Conservation (phyloP, 2,113 vertebrate genomes). For the Sitta europaea region DNA sequence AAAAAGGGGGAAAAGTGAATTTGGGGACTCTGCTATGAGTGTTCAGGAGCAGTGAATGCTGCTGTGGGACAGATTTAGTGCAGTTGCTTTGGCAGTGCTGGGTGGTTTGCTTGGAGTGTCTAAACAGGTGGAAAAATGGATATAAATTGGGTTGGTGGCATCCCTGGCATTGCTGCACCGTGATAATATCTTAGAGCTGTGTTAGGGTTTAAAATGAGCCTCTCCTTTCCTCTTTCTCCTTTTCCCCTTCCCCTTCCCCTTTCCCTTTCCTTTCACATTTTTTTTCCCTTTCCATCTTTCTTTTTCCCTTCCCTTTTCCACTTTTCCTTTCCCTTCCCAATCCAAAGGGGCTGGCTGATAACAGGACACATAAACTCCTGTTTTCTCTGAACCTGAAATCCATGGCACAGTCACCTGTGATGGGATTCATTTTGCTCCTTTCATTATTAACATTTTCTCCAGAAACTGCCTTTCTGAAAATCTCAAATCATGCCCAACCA, state of each 20-base stretch:
- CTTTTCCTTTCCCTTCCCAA: background rate
- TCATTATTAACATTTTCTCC: background rate
- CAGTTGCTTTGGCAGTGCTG: background rate
- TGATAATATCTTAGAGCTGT: background rate
- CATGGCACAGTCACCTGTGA: background rate
- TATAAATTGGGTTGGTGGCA: too few relatives aligned
- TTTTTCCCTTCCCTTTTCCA: background rate
- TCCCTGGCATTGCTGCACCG: background rate
- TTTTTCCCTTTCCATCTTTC: too few relatives aligned
- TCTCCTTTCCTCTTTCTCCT: too few relatives aligned
- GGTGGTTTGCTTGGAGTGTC: background rate
- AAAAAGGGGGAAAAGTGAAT: background rate
- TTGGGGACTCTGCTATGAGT: background rate
- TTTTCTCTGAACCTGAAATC: background rate
- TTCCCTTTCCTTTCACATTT: too few relatives aligned
- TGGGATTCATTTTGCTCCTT: background rate
- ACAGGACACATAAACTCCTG: background rate
- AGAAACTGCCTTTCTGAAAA: background rate
- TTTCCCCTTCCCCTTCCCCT: background rate
- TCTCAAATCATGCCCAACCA: background rate
- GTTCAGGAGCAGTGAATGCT: background rate
- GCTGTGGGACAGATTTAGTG: background rate
- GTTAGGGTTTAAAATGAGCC: background rate
- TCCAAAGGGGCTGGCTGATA: background rate
- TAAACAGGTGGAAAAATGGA: background rate